Conservation (phyloP, 2,797 vertebrate genomes). For the Anableps anableps region DNA sequence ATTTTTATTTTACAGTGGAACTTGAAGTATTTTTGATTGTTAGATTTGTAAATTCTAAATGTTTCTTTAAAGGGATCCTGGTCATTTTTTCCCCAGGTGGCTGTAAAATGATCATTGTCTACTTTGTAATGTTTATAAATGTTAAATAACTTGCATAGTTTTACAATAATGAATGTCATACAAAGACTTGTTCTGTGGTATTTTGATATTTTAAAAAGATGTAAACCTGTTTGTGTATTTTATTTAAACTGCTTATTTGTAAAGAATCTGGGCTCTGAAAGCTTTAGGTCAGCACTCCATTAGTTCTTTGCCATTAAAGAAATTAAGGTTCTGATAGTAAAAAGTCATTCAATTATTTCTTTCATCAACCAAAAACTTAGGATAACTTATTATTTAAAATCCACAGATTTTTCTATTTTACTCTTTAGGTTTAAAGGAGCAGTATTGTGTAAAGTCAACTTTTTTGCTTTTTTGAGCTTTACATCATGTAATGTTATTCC, state of each 20-base stretch:
- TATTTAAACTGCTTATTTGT: constrained; percentile 47
- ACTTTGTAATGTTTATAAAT: constrained; percentile 81
- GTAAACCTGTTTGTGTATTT: constrained; percentile 62
- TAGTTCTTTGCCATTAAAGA: constrained; percentile 17
- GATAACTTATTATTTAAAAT: background rate
- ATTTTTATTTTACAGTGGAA: constrained; percentile 22
- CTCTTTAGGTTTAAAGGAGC: background rate
- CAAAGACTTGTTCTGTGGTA: constrained; percentile 77
- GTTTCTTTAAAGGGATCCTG: constrained; percentile 57
- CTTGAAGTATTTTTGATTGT: constrained; percentile 20
- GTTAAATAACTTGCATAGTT: constrained; percentile 80
- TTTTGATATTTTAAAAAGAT: constrained; percentile 77
- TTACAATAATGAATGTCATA: constrained; percentile 78
- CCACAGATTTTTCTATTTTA: background rate
- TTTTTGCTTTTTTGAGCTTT: no score
- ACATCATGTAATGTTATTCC: no score
- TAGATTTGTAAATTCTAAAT: constrained; percentile 32
- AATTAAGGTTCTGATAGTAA: no score
- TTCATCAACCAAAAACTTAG: background rate
- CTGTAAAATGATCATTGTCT: constrained; percentile 68
- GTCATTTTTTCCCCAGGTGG: constrained; percentile 50
- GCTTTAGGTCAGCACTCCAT: constrained; percentile 19
- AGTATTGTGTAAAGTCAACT: no score
- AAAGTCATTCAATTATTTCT: background rate
- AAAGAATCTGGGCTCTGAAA: constrained; percentile 29